Conservation (phyloP, 2,888 invertebrate species). For the Standfussiana lucernea region DNA sequence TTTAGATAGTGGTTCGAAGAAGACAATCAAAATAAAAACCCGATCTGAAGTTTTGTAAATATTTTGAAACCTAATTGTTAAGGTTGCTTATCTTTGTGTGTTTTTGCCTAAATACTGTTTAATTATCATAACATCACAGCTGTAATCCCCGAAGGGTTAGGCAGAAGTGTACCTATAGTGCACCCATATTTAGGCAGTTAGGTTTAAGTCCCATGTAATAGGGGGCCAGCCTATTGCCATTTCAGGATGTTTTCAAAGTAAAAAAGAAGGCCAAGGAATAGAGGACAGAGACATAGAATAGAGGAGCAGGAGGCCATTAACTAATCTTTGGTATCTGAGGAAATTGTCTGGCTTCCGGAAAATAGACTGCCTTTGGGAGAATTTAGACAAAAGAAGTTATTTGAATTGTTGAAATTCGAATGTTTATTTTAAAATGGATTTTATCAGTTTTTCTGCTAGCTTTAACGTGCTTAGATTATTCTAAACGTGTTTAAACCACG, state of each 20-base stretch:
- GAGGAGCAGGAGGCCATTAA: too few species aligned
- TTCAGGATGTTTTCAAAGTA: neutral
- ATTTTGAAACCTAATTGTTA: neutral
- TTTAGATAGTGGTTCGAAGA: constrained; percentile 21
- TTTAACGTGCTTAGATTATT: neutral
- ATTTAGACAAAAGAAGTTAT: neutral
- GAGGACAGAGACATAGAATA: too few species aligned
- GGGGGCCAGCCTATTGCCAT: too few species aligned
- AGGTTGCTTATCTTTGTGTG: neutral
- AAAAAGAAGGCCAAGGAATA: neutral
- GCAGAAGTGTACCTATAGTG: too few species aligned
- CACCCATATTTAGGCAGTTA: too few species aligned
- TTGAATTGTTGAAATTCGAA: neutral
- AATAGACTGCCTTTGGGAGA: neutral
- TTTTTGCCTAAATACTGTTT: neutral
- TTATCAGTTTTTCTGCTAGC: neutral
- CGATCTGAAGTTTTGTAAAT: constrained; percentile 9
- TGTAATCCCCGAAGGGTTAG: too few species aligned
- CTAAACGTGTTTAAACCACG: constrained; percentile 9
- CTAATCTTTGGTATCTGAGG: neutral
- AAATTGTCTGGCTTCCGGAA: neutral
- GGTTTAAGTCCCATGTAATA: too few species aligned
- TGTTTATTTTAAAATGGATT: neutral
- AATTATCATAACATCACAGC: too few species aligned
- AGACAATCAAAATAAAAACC: constrained; percentile 1